Evolutionary conservation across 2,113 vertebrate species (phyloP).

Genomic region (Puntigrus tetrazona): DNA sequence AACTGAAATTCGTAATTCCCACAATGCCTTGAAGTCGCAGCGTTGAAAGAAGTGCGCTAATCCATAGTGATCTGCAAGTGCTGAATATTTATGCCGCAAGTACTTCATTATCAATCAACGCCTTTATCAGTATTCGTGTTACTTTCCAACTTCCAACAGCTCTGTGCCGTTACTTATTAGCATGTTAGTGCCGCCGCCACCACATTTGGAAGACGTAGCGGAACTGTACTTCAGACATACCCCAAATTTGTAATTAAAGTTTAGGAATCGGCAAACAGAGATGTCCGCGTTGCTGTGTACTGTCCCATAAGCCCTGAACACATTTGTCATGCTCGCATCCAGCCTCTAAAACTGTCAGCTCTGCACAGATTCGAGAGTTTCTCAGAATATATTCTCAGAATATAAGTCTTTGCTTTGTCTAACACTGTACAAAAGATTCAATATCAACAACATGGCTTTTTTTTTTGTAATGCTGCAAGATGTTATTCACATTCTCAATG

Average conservation of each 20-base stretch:
- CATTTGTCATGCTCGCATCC: conserved; percentile 9
- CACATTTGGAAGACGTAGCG: not conserved
- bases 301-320: not conserved
- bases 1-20: not conserved
- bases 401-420: not conserved
- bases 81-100: conserved; percentile 23
- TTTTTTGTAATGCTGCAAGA: conserved; percentile 4
- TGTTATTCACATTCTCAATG: not conserved
- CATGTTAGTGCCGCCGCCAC: not conserved
- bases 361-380: not conserved
- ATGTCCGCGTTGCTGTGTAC: not conserved
- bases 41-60: not conserved
- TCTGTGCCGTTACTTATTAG: not conserved
- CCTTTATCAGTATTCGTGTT: conserved; percentile 24
- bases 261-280: conserved; percentile 10
- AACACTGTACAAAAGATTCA: conserved; percentile 18
- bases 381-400: not conserved
- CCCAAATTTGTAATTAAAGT: not conserved
- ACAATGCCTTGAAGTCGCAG: conserved; percentile 3
- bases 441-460: conserved; percentile 4
- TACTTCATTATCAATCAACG: conserved; percentile 14
- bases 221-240: not conserved
- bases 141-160: not conserved
- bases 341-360: not conserved
- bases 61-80: not conserved